A percentile compares a stretch with the other conserved stretches of the same genome.
Conservation (phyloP, 2,113 vertebrate genomes). For the Butastur rufipennis region DNA sequence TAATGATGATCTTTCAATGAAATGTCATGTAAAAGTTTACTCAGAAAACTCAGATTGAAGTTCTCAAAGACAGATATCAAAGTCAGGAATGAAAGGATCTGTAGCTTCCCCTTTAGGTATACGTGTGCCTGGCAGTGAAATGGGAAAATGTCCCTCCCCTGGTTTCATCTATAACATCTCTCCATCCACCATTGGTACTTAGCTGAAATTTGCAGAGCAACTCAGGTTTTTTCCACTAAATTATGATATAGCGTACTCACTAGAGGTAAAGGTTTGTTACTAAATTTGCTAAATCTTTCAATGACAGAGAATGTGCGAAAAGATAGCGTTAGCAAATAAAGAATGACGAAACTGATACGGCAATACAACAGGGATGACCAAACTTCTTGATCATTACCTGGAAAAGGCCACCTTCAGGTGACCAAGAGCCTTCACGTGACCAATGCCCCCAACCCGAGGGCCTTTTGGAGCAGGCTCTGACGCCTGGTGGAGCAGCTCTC, state of each 20-base stretch:
- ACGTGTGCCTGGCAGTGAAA: neutral
- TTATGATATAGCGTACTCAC: neutral
- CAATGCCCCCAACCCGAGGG: fast-evolving
- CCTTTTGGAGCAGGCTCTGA: neutral
- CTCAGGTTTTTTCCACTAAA: neutral
- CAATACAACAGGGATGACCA: neutral
- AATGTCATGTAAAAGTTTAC: neutral
- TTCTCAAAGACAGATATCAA: neutral
- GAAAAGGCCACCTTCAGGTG: neutral
- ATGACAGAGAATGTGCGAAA: neutral
- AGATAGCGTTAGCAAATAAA: neutral
- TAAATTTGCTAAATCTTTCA: neutral
- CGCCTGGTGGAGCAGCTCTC: neutral
- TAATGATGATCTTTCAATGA: neutral
- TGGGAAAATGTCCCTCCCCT: neutral
- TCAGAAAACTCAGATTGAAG: neutral
- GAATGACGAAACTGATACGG: neutral
- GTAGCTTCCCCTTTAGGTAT: neutral
- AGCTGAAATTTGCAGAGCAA: neutral
- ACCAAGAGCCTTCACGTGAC: neutral
- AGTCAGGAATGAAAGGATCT: neutral
- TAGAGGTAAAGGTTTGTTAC: neutral
- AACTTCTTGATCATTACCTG: neutral
- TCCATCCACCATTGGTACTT: neutral
- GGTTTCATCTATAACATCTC: neutral